Base-by-base conservation (phyloP, 2,797 vertebrate genomes). In the Semaprochilodus insignis region DNA sequence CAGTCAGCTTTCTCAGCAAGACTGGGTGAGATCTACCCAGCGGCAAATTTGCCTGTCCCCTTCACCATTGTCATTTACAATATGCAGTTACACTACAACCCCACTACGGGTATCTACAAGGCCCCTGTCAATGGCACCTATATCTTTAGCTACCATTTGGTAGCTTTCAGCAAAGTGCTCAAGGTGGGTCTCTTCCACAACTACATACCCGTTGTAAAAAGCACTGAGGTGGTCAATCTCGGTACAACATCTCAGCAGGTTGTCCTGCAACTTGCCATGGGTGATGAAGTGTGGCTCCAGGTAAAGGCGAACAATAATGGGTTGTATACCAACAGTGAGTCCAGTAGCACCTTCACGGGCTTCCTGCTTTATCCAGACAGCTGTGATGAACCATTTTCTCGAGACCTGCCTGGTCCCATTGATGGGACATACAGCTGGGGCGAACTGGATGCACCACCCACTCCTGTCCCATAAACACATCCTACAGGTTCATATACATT, bases 41-140 rank as follows among this genome's bases (percentile, higher is more conserved):
- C 0, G 1, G 71, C 76, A 0, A 3, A 90, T 31, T 3, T 7
- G 6, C 93, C 95, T 0, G 75, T 96, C 27, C 8, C 86, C 8
- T 95, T 95, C 81, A 65, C 31, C 0, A 0, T 1, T 0, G 4
- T 94, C 59, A 6, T 92, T 6, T 76, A 52, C 65, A 95, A 96
- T 66, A 0, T 0, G 16, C 87, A 88, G 55, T 25, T 31, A 0
- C 81, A 94, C 87, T 95, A 88, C 14, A 21, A 91, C 66, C 82
- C 87, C 0, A 0, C 0, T 0, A 54, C 0, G 0, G 91, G 95
- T 0, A 77, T 92, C 0, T 96, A 93, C 91, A 86, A 0, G 0
- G 93, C 93, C 0, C 93, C 94, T 0, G 19, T 92, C 54, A 94
- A 94, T 1, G 95, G 94, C 72, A 94, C 93, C 19, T 95, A 95